phyloP scores from a whole-genome alignment of 2,888 invertebrate genomes.

The Cataglyphis rosenhaueri region DNA sequence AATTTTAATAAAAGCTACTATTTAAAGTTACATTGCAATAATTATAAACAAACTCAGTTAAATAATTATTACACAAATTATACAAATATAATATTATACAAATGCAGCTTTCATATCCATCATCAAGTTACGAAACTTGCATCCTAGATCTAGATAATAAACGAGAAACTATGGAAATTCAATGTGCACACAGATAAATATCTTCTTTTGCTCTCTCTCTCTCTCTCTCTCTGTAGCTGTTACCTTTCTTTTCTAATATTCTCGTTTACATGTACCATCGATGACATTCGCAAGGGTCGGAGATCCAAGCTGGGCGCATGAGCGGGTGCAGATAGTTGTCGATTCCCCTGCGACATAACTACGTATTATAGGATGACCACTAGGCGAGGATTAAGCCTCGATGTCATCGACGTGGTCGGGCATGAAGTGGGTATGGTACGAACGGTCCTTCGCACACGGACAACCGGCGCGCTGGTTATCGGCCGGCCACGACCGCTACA shows the following conservation, averaged over 20 bases:
- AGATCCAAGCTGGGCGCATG: slow-evolving; percentile 28
- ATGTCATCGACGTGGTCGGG: slow-evolving; percentile 71
- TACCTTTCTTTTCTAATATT: not conserved
- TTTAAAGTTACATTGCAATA: not conserved
- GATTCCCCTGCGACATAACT: slow-evolving; percentile 55
- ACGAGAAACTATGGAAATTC: not conserved
- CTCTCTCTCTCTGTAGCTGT: not conserved
- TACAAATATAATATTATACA: not conserved
- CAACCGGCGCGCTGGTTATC: slow-evolving; percentile 78
- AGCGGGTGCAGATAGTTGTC: slow-evolving; percentile 47
- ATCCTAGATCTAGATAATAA: not conserved
- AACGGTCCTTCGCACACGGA: slow-evolving; percentile 64
- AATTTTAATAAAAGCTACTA: not conserved
- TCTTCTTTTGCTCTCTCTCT: not conserved
- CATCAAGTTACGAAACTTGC: not conserved
- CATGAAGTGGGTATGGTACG: slow-evolving; percentile 71
- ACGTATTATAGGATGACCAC: slow-evolving; percentile 58
- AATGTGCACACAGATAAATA: not conserved
- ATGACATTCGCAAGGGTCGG: slow-evolving; percentile 12
- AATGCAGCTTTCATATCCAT: not conserved
- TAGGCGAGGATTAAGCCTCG: slow-evolving; percentile 71
- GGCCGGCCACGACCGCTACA: slow-evolving; percentile 81
- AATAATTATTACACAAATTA: not conserved
- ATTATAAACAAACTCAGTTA: not conserved
- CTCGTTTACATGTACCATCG: not conserved